Evolutionary conservation across 1,140 invertebrate genomes (phyloP), one percentile per base, ranked within the genome.

Genomic region (Sminthurinus signatus): DNA sequence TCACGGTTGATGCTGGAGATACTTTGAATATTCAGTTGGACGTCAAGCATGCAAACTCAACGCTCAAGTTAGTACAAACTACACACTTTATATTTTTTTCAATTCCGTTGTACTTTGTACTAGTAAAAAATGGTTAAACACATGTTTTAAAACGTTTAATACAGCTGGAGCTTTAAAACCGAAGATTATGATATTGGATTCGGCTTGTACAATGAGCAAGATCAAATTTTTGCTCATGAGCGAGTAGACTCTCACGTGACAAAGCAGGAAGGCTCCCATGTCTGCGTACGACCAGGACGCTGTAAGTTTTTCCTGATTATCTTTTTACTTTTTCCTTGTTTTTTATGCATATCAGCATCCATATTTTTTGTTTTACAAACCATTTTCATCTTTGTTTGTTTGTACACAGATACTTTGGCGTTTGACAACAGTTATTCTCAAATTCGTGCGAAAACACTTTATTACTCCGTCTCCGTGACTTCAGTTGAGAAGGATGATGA

Each of bases 101-200:
- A 36, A 8, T 36, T 8, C 5, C 17, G 4, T 8, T 5, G 44
- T 12, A 8, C 23, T n/a, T 19, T 48, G 44, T 8, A 48, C 8
- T 48, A 8, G n/a, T 12, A 23, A 19, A 19, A 36, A 32, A 36
- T 56, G 10, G 28, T 56, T 2, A 42, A n/a, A n/a, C n/a, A n/a
- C n/a, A n/a, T n/a, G n/a, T n/a, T n/a, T n/a, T n/a, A n/a, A n/a
- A n/a, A n/a, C n/a, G n/a, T n/a, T n/a, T 36, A 17, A 14, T 23
- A 36, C 65, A 93, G 91, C 65, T 96, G 91, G 91, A 89, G 93
- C 72, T 92, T 94, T 73, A 83, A 85, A 68, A 87, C 89, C 0
- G 87, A 93, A 66, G 85, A 82, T 61, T 87, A 93, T 74, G 92
- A 95, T 74, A 93, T 96, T 59, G 89, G 88, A 72, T 96, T 94